Base-by-base conservation (phyloP, 1,140 invertebrate genomes). In the Vanessa tameamea region DNA sequence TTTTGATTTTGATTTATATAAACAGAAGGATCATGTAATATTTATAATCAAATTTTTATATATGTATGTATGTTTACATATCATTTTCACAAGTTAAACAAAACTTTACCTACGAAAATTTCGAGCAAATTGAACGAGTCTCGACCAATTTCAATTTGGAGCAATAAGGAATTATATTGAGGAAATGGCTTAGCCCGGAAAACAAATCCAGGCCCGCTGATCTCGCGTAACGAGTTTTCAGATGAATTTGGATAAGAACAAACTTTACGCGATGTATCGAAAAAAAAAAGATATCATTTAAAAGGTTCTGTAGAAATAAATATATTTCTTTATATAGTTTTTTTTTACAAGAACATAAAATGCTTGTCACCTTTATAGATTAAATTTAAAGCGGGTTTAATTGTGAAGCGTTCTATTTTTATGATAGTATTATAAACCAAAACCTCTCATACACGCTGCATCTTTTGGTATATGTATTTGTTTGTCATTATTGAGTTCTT, bases 171-270 rank as follows among this genome's bases (percentile, higher is more conserved):
- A 82, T 81, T 79, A 83, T 82, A 82, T 80, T 80, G 77, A 61
- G 66, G 76, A 68, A 76, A 59, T 26, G 15, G 55, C 55, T 59
- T 26, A 59, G 55, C 68, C 66, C 70, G 75, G 72, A 77, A 76
- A 84, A 85, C 81, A 88, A 86, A 86, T 82, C 81, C 78, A 78
- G 82, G 70, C 76, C 73, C 64, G 82, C 79, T 82, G 82, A 83
- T 83, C 77, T 74, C 64, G 76, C 78, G 59, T 75, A 79, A 75
- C 61, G 78, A 73, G 66, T 80, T 82, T 59, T 82, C 78, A 78
- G 81, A 85, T 78, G 79, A 78, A 83, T 81, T 70, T 79, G 78
- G 67, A 77, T 77, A 80, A 81, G 81, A 79, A 31, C 55, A 78
- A 80, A 78, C 57, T 66, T 77, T 70, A 43, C 50, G 69, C 59